phyloP scores from a whole-genome alignment of 2,113 vertebrate species.

The Microcebus ravelobensis region DNA sequence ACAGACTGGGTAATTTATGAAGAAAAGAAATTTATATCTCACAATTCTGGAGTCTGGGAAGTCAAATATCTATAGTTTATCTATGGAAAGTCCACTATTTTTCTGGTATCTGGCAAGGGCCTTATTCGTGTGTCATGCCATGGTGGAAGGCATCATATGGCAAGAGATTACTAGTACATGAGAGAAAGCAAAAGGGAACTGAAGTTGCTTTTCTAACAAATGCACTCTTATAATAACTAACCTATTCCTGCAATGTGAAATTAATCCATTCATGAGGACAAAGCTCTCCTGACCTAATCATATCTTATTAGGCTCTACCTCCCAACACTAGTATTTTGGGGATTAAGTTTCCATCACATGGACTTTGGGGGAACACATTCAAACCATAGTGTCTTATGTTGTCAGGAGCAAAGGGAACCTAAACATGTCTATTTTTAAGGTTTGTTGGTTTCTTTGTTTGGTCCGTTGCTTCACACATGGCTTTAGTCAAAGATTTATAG shows the following conservation, averaged over 20 bases:
- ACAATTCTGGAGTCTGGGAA: not conserved
- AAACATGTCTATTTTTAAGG: not conserved
- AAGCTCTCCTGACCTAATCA: not conserved
- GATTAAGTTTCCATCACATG: not conserved
- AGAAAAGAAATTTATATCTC: not conserved
- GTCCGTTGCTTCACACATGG: not conserved
- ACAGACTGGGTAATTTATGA: not conserved
- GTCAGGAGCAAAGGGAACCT: not conserved
- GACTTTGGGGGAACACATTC: not conserved
- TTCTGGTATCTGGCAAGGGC: not conserved
- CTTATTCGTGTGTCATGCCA: not conserved
- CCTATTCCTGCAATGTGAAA: not conserved
- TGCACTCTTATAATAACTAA: not conserved
- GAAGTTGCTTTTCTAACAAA: not conserved
- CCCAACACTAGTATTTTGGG: not conserved
- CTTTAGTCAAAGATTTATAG: not conserved
- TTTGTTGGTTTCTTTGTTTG: not conserved
- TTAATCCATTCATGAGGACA: not conserved
- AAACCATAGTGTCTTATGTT: not conserved
- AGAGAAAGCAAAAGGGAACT: not conserved
- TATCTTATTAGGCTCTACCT: not conserved
- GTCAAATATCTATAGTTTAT: not conserved
- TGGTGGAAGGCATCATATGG: not conserved
- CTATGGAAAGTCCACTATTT: not conserved
- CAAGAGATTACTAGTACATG: too few relatives aligned